These are phyloP conservation scores for Polyommatus icarus DNA, from an alignment of 2,888 invertebrate genomes.

Conservation along the genomic window DNA sequence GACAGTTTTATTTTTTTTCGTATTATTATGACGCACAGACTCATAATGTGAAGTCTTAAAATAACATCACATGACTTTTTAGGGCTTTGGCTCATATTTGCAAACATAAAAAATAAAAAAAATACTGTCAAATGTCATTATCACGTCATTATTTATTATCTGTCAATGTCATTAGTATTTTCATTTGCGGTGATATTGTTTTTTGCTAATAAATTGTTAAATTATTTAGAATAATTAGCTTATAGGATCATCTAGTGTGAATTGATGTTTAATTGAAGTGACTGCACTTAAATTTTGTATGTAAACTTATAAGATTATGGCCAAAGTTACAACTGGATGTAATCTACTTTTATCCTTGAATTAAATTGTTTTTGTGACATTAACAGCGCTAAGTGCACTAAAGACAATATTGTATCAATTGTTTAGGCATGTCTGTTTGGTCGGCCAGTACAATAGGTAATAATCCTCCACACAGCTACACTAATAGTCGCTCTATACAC, in stretches of 20 bases:
- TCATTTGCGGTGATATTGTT: slow-evolving; percentile 6
- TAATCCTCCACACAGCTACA: slow-evolving; percentile 70
- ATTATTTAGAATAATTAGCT: background rate
- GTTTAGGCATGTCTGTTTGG: slow-evolving; percentile 86
- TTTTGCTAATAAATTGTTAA: background rate
- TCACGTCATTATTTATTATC: background rate
- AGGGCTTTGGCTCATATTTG: no score
- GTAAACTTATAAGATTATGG: background rate
- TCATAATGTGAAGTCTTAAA: background rate
- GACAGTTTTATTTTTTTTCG: background rate
- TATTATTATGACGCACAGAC: background rate
- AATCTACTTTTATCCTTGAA: slow-evolving; percentile 26
- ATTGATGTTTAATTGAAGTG: background rate
- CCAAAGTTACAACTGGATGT: background rate
- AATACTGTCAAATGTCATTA: background rate
- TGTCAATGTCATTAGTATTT: slow-evolving; percentile 9
- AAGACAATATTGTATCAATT: slow-evolving; percentile 67
- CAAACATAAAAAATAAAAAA: background rate
- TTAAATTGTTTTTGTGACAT: slow-evolving; percentile 23
- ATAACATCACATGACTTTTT: background rate
- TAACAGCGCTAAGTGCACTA: slow-evolving; percentile 40
- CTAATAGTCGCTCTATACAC: slow-evolving; percentile 69
- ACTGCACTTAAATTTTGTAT: background rate
- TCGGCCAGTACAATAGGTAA: slow-evolving; percentile 83
- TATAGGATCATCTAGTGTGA: background rate